Conservation (phyloP, 2,888 invertebrate species). For the Heterodera filipjevi region DNA sequence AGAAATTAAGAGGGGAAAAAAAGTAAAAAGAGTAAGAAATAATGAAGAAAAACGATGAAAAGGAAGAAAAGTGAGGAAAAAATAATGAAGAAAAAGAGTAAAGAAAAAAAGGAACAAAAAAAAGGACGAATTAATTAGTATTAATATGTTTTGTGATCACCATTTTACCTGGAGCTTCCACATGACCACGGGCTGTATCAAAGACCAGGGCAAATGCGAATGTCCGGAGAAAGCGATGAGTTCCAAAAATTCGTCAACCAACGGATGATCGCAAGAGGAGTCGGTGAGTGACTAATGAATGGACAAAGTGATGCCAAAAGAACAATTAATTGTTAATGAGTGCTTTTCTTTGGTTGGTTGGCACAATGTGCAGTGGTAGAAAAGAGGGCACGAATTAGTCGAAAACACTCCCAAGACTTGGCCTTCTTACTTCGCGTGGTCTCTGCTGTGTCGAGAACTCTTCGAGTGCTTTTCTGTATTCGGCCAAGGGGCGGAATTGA, state of each 20-base stretch:
- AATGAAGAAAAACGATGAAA: neutral
- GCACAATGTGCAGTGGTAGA: too few relatives aligned
- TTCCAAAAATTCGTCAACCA: conserved; percentile 51
- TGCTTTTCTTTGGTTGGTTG: too few relatives aligned
- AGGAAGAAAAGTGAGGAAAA: neutral
- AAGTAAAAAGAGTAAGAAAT: neutral
- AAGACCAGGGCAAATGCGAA: conserved; percentile 45
- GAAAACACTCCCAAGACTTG: neutral
- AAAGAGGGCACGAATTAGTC: neutral
- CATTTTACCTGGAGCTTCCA: conserved; percentile 53
- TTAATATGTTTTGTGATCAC: too few relatives aligned
- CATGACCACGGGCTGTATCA: conserved; percentile 46
- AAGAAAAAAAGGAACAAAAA: neutral
- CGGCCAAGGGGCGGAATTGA: conserved; percentile 33
- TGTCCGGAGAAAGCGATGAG: conserved; percentile 43
- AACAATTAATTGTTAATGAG: too few relatives aligned
- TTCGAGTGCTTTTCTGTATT: conserved; percentile 31
- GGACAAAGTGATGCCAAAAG: neutral
- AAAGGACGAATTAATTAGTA: too few relatives aligned
- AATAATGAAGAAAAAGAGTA: neutral
- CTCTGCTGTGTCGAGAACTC: conserved; percentile 20
- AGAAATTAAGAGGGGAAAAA: neutral
- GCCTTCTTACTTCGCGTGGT: neutral
- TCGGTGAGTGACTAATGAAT: neutral
- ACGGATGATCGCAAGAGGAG: conserved; percentile 28